Evolutionary conservation across 2,113 vertebrate genomes (phyloP).

Genomic region (Mugil cephalus): DNA sequence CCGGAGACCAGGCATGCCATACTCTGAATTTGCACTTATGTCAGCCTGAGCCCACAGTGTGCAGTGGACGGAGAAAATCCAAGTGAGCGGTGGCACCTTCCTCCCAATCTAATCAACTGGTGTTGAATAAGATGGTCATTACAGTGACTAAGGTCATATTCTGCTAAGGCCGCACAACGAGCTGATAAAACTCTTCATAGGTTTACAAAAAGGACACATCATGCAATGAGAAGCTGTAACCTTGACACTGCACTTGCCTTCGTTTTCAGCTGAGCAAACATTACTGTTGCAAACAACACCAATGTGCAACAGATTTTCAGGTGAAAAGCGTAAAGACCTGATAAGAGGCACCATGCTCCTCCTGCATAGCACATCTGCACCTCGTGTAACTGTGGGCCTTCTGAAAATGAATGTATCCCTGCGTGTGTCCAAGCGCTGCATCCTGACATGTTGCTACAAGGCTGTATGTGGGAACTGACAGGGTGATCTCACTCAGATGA

Average conservation of each 20-base stretch:
- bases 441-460: background rate
- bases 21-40: conserved; percentile 16
- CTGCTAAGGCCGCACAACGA: no score
- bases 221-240: background rate
- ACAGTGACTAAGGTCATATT: background rate
- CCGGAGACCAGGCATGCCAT: conserved; percentile 17
- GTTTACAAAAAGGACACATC: background rate
- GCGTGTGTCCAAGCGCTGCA: background rate
- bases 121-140: background rate
- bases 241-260: background rate
- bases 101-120: background rate
- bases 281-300: no score
- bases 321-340: background rate
- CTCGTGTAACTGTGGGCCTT: background rate
- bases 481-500: background rate
- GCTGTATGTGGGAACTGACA: conserved; percentile 14
- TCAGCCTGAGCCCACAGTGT: conserved; percentile 12
- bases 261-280: no score
- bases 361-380: conserved; percentile 37
- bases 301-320: background rate
- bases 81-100: no score
- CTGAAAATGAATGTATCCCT: background rate
- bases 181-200: background rate
- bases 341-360: background rate
- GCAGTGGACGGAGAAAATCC: background rate